Percentiles rank a stretch among this genome's conserved stretches.
These are phyloP conservation scores for Drosophila subquinaria DNA, from an alignment of 2,888 invertebrate genomes.

Conservation along the genomic window DNA sequence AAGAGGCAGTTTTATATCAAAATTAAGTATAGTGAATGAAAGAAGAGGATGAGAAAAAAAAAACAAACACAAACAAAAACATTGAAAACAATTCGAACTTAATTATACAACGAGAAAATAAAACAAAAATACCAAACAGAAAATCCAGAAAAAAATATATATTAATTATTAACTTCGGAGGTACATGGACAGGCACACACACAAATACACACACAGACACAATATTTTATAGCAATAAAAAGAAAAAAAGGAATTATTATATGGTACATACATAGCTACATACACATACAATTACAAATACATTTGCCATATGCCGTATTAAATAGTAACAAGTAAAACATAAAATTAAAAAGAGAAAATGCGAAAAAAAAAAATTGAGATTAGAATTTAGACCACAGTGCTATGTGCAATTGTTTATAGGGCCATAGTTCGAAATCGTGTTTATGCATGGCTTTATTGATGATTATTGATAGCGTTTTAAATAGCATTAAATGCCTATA, in stretches of 20 bases:
- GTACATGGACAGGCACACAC: slow-evolving; percentile 57
- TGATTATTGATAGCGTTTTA: slow-evolving; percentile 79
- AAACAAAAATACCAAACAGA: slow-evolving; percentile 33
- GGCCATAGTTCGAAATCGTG: slow-evolving; percentile 77
- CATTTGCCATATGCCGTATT: slow-evolving; percentile 59
- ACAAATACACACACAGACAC: slow-evolving; percentile 40
- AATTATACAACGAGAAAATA: slow-evolving; percentile 83
- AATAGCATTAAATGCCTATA: slow-evolving; percentile 78
- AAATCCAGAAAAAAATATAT: slow-evolving; percentile 36
- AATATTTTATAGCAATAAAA: slow-evolving; percentile 56
- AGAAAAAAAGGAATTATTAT: slow-evolving; percentile 38
- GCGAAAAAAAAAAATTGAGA: slow-evolving; percentile 40
- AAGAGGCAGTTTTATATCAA: slow-evolving; percentile 76
- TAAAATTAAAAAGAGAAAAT: slow-evolving; percentile 1
- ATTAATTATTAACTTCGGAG: slow-evolving; percentile 64
- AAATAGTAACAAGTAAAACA: slow-evolving; percentile 45
- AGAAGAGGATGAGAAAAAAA: slow-evolving; percentile 28
- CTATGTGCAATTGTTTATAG: slow-evolving; percentile 79
- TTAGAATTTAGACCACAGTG: slow-evolving; percentile 79
- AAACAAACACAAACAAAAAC: slow-evolving; percentile 62
- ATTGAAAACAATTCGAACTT: slow-evolving; percentile 84
- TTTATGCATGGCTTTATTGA: slow-evolving; percentile 79
- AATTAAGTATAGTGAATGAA: slow-evolving; percentile 69
- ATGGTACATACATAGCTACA: slow-evolving; percentile 51
- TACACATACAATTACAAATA: slow-evolving; percentile 36